Base-by-base conservation (phyloP, 53 echinoderm and acorn worm species). In the Actinopyga echinites region DNA sequence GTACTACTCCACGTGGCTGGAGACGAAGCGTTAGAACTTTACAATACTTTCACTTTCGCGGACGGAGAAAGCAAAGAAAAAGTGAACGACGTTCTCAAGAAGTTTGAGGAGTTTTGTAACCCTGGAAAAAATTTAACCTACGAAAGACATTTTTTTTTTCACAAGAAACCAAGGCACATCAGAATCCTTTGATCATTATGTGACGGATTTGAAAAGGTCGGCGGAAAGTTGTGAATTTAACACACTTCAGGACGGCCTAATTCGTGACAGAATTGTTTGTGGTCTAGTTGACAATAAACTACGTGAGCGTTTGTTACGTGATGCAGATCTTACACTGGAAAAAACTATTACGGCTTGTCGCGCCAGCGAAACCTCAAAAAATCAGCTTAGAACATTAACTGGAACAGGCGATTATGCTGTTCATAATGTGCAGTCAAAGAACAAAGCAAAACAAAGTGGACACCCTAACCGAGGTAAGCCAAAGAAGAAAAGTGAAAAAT, bases 181-280 rank as follows among this genome's bases (percentile, higher is more conserved):
- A 22, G 54, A 85, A 42, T 23, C 35, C 15, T 23, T 78, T n/a
- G 75, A 60, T 57, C 36, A 73, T 13, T 85, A 75, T 25, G 44
- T 85, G 28, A 85, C 77, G 7, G 85, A 71, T 5, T 33, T 84
- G 26, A 84, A 84, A 42, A 56, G 54, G 23, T 42, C 57, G 22
- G 54, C 57, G 3, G 23, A 55, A 26, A 58, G 57, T 5, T 85
- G 85, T 38, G 85, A 84, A 30, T 84, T 84, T 29, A 28, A 57
- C 8, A 57, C 45, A 17, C 74, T 84, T n/a, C 33, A 42, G 32
- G 44, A 74, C 30, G 74, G 71, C 8, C 53, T 85, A 34, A 59
- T 85, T 44, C 33, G 54, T 1, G 85, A 85, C 64, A 59, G 85
- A 55, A 77, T 85, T 17, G 78, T 85, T 6, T 85, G 85, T 45